A percentile compares a stretch with the other conserved stretches of the same genome.
Conservation (phyloP, 2,888 invertebrate genomes). For the Trisateles emortualis region DNA sequence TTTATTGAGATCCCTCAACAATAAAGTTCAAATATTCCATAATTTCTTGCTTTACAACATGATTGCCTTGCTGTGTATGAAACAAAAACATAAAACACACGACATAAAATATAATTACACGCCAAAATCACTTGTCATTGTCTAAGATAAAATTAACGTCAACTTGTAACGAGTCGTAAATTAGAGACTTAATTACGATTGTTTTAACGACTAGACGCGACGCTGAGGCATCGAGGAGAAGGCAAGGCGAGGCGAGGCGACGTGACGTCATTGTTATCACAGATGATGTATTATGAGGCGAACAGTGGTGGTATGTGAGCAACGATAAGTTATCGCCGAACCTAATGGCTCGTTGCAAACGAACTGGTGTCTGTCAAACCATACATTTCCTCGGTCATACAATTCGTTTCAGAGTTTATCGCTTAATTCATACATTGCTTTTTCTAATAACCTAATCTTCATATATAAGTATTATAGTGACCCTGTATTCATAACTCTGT, state of each 20-base stretch:
- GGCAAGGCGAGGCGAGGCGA: slow-evolving; percentile 43
- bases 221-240: slow-evolving; percentile 50
- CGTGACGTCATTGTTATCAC: slow-evolving; percentile 65
- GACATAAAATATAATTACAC: slow-evolving; percentile 52
- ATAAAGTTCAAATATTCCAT: background rate
- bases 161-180: slow-evolving; percentile 66
- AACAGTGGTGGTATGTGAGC: slow-evolving; percentile 46
- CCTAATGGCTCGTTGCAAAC: slow-evolving; percentile 63
- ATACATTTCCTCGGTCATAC: slow-evolving; percentile 43
- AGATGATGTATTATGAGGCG: slow-evolving; percentile 63
- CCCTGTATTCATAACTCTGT: too few relatives aligned
- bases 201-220: slow-evolving; percentile 69
- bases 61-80: slow-evolving; percentile 19
- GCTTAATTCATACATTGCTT: too few relatives aligned
- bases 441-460: too few relatives aligned
- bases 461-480: too few relatives aligned
- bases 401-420: too few relatives aligned
- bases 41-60: slow-evolving; percentile 18
- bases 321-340: slow-evolving; percentile 59
- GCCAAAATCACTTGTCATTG: slow-evolving; percentile 60
- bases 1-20: background rate
- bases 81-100: slow-evolving; percentile 32
- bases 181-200: slow-evolving; percentile 73
- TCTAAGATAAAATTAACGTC: slow-evolving; percentile 63
- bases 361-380: slow-evolving; percentile 53